Percentiles rank a stretch among this genome's conserved stretches.
Evolutionary conservation across 2,113 vertebrate genomes (phyloP).

Genomic region (Sitta europaea): DNA sequence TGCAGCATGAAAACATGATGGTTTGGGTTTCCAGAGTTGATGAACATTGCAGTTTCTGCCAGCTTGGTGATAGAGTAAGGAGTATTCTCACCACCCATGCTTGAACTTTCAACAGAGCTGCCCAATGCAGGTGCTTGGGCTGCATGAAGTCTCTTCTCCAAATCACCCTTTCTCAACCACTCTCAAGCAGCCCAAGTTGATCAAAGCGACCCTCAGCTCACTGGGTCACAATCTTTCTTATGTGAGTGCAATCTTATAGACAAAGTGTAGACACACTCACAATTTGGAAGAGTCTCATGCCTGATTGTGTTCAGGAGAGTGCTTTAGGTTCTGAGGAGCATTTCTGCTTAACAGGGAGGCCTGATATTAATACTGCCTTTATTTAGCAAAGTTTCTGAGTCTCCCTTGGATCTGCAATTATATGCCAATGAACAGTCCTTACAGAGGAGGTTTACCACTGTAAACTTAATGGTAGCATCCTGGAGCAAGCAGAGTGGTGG

Average conservation of each 20-base stretch:
- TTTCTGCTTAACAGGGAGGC: not conserved
- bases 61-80: not conserved
- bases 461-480: not conserved
- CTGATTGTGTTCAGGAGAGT: not conserved
- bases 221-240: not conserved
- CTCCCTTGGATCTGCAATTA: not conserved
- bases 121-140: not conserved
- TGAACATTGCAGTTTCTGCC: not conserved
- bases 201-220: not conserved
- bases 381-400: not conserved
- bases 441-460: not conserved
- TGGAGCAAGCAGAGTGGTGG: not conserved
- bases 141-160: not conserved
- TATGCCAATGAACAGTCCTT: not conserved
- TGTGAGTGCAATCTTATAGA: not conserved
- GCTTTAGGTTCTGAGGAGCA: not conserved
- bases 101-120: accelerated
- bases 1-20: not conserved
- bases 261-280: not conserved
- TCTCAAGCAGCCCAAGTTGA: not conserved
- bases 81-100: accelerated
- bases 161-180: not conserved
- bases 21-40: not conserved
- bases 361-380: not conserved
- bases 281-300: not conserved